Percentiles rank a stretch among this genome's conserved stretches.
These are phyloP conservation scores for Rissa tridactyla DNA, from an alignment of 2,113 vertebrate genomes.

Conservation along the genomic window DNA sequence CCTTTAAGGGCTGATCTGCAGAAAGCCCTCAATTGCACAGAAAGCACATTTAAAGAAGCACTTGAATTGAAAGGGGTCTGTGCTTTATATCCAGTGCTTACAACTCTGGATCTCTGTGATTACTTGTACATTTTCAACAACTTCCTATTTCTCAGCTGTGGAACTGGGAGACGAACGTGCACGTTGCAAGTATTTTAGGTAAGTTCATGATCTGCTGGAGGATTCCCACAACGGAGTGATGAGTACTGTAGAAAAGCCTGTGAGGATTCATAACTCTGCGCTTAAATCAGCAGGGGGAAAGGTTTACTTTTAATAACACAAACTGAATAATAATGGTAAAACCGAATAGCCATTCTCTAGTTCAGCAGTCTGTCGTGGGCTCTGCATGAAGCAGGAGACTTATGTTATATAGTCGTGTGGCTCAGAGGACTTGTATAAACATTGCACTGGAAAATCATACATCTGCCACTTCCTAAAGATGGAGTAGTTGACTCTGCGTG, in stretches of 20 bases:
- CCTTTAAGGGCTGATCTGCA: background rate
- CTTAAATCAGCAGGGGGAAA: background rate
- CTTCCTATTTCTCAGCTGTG: background rate
- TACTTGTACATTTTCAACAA: background rate
- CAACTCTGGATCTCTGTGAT: background rate
- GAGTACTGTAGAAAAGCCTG: background rate
- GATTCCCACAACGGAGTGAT: background rate
- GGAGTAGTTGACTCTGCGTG: background rate
- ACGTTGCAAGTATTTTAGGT: background rate
- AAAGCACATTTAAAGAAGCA: background rate
- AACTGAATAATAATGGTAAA: background rate
- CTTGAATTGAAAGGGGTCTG: background rate
- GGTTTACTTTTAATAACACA: background rate
- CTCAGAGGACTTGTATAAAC: background rate
- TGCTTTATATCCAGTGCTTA: background rate
- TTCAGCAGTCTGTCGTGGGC: background rate
- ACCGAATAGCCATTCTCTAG: background rate
- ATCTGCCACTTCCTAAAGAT: background rate
- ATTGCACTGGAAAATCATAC: background rate
- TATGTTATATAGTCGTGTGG: accelerated
- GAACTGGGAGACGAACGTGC: background rate
- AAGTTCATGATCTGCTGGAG: background rate
- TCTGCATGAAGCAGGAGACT: background rate
- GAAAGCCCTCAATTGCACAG: background rate
- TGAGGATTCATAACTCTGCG: background rate